A percentile compares a stretch with the other conserved stretches of the same genome.
Evolutionary conservation across 1,140 invertebrate genomes (phyloP).

Genomic region (Drosophila willistoni): DNA sequence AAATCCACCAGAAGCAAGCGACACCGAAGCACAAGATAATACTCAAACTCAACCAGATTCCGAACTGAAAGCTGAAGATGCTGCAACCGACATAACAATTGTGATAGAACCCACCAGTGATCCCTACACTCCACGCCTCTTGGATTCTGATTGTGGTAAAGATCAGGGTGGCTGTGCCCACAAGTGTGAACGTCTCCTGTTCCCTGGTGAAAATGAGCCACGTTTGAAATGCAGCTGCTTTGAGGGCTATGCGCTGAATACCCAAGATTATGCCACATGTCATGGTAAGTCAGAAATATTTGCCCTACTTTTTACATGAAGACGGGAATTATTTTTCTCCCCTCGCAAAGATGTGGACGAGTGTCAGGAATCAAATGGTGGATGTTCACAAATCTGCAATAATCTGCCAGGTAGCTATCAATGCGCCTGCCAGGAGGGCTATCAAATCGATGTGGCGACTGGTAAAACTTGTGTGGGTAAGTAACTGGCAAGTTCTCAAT

Average conservation of each 20-base stretch:
- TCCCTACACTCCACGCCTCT: slow-evolving; percentile 61
- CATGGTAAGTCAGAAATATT: slow-evolving; percentile 51
- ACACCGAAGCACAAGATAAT: background rate
- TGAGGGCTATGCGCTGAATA: slow-evolving; percentile 71
- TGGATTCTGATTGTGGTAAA: slow-evolving; percentile 65
- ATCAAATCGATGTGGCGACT: slow-evolving; percentile 55
- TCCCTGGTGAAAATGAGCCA: slow-evolving; percentile 71
- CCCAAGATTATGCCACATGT: slow-evolving; percentile 65
- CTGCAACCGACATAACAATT: slow-evolving; percentile 41
- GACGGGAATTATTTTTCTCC: no score
- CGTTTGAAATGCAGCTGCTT: slow-evolving; percentile 70
- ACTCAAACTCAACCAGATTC: background rate
- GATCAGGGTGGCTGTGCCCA: slow-evolving; percentile 80
- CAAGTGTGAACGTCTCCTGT: slow-evolving; percentile 71
- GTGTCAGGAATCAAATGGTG: slow-evolving; percentile 88
- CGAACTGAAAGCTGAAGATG: background rate
- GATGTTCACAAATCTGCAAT: slow-evolving; percentile 86
- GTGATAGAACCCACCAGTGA: slow-evolving; percentile 57
- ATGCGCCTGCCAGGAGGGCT: slow-evolving; percentile 87
- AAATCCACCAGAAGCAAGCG: background rate
- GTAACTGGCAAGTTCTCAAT: slow-evolving; percentile 11
- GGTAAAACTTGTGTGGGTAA: slow-evolving; percentile 80
- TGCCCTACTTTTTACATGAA: background rate
- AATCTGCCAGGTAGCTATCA: slow-evolving; percentile 89
- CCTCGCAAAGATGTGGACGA: slow-evolving; percentile 88